phyloP scores from a whole-genome alignment of 2,888 invertebrate species.

The Romanomermis culicivorax region DNA sequence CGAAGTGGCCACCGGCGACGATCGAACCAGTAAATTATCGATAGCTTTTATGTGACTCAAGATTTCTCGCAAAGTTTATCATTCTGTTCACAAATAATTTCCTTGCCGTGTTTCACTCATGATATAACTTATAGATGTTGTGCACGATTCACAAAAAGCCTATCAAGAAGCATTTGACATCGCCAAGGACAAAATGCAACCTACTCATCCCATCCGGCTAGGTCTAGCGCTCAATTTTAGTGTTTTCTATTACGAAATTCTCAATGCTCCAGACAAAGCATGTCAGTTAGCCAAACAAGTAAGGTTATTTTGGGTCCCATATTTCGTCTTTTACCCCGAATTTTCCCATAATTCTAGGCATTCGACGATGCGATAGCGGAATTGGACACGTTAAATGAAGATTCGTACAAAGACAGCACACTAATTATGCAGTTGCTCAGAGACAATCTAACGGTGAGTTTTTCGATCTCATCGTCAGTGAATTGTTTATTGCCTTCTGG shows the following conservation, averaged over 20 bases:
- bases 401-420: constrained; percentile 99
- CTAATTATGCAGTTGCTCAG: constrained; percentile 95
- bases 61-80: no score
- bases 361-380: constrained; percentile 99
- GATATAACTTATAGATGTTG: no score
- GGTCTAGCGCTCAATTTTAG: constrained; percentile 98
- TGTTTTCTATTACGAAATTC: constrained; percentile 99
- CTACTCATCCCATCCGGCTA: constrained; percentile 94
- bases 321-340: no score
- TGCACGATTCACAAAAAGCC: no score
- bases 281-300: constrained; percentile 99
- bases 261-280: constrained; percentile 94
- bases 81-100: no score
- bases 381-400: constrained; percentile 96
- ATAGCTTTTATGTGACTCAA: no score
- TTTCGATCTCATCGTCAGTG: no score
- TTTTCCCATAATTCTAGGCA: constrained; percentile 50
- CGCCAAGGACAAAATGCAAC: constrained; percentile 93
- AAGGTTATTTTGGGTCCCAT: constrained; percentile 13
- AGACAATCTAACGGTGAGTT: constrained; percentile 37
- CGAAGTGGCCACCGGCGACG: constrained; percentile 45
- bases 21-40: neutral
- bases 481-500: no score
- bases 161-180: constrained; percentile 97
- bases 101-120: no score